Evolutionary conservation across 2,888 invertebrate genomes (phyloP).

Genomic region (Agapostemon virescens): DNA sequence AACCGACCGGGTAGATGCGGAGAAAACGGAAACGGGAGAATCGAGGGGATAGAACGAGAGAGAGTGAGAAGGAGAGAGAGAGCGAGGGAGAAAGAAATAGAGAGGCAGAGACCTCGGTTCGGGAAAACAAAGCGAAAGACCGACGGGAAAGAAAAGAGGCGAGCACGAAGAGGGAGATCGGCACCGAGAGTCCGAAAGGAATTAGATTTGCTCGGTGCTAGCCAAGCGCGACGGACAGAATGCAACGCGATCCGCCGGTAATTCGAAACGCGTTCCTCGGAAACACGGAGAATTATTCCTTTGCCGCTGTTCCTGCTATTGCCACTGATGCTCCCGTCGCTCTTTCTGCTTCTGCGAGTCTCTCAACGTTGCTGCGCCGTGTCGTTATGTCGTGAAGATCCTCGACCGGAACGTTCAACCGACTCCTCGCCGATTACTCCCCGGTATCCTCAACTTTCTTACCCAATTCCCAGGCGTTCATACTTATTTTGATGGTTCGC

Average conservation of each 20-base stretch:
- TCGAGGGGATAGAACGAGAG: background rate
- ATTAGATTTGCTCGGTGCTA: constrained; percentile 77
- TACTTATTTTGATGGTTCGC: background rate
- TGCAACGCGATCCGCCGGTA: constrained; percentile 77
- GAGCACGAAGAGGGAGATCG: constrained; percentile 51
- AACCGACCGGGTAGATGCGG: constrained; percentile 22
- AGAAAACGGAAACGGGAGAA: constrained; percentile 25
- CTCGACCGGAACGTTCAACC: constrained; percentile 24
- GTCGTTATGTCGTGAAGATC: constrained; percentile 41
- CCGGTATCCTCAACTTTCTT: background rate
- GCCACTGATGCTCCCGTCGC: constrained; percentile 52
- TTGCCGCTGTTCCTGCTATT: constrained; percentile 65
- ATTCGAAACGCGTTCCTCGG: constrained; percentile 77
- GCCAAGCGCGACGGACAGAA: constrained; percentile 77
- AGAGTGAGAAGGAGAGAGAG: constrained; percentile 19
- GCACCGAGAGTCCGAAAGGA: constrained; percentile 68
- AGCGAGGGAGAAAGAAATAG: constrained; percentile 13
- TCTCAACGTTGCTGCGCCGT: constrained; percentile 16
- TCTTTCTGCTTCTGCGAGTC: constrained; percentile 41
- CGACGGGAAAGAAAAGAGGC: constrained; percentile 45
- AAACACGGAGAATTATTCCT: constrained; percentile 75
- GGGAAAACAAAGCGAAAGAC: constrained; percentile 53
- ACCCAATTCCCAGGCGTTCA: background rate
- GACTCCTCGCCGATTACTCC: constrained; percentile 18
- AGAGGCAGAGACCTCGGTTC: constrained; percentile 43